These are phyloP conservation scores for Myotis brandtii DNA, from an alignment of 2,113 vertebrate species.

Conservation along the genomic window DNA sequence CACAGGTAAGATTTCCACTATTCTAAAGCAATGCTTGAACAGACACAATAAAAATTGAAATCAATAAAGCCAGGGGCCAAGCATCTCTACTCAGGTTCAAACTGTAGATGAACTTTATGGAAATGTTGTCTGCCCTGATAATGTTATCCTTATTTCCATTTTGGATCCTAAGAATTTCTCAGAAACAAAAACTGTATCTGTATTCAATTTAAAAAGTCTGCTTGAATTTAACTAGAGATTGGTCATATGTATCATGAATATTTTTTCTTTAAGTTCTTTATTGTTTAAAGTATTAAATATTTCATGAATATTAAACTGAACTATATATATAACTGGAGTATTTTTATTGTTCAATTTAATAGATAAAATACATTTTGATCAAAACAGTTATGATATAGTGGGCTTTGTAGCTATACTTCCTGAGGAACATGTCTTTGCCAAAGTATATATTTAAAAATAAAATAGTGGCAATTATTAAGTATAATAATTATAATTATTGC, in stretches of 20 bases:
- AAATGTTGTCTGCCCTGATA: not conserved
- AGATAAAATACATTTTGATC: not conserved
- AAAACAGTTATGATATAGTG: not conserved
- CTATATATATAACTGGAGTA: not conserved
- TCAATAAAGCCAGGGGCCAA: not conserved
- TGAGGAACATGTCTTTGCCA: not conserved
- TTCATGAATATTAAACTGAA: not conserved
- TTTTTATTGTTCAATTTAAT: not conserved
- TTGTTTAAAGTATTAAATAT: too few species aligned
- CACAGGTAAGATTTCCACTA: not conserved
- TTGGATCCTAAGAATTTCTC: not conserved
- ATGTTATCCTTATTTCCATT: not conserved
- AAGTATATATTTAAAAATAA: not conserved
- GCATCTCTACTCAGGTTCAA: not conserved
- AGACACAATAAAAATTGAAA: not conserved
- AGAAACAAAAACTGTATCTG: not conserved
- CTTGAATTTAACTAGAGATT: not conserved
- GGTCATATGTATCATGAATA: not conserved
- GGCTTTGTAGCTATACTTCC: not conserved
- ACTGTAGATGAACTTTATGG: not conserved
- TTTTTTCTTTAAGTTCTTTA: not conserved
- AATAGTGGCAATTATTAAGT: not conserved
- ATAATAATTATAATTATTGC: not conserved
- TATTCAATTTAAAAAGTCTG: not conserved
- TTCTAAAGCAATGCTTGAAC: not conserved